Evolutionary conservation across 2,113 vertebrate genomes (phyloP), one percentile per base, ranked within the genome.

Genomic region (Urocolius indicus): DNA sequence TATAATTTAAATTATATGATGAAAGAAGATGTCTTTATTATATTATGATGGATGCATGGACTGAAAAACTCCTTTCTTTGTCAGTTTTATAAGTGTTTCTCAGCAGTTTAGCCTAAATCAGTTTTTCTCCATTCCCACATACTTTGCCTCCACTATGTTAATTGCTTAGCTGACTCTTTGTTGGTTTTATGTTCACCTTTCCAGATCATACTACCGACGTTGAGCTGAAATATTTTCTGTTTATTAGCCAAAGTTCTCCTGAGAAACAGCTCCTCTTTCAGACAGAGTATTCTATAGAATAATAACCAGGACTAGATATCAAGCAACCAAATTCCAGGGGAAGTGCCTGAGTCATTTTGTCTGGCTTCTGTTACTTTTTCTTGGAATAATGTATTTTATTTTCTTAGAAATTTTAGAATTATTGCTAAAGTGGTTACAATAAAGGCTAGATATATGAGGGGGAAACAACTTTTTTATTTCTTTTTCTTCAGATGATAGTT

Each of bases 221-320:
- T 78, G 73, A 84, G 71, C 38, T 94, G 57, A 89, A 96, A 73
- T 79, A 63, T 52, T 89, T 83, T 77, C 38, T 26, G 75, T 76
- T 92, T 76, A 49, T 83, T 93, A 83, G 32, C 46, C 41, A 36
- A 91, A 97, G 21, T 86, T 94, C 21, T 89, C 32, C 74, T 91
- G 72, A 93, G 67, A 92, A 94, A 67, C n/a, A 84, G 24, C 41
- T 89, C 36, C 45, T 87, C 68, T 92, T 93, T 93, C 81, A 78
- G 86, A 69, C 32, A 90, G 84, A 52, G 14, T 89, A 78, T 92
- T 76, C 63, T 61, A 73, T 34, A 78, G 74, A 96, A 91, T 86
- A 94, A 96, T 89, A 96, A 97, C 83, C 79, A 96, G 52, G 54
- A 93, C 77, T 77, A 95, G 89, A 93, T 89, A 95, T 52, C 55